These are phyloP conservation scores for Rousettus madagascariensis DNA, from an alignment of 2,797 vertebrate species.

Conservation along the genomic window DNA sequence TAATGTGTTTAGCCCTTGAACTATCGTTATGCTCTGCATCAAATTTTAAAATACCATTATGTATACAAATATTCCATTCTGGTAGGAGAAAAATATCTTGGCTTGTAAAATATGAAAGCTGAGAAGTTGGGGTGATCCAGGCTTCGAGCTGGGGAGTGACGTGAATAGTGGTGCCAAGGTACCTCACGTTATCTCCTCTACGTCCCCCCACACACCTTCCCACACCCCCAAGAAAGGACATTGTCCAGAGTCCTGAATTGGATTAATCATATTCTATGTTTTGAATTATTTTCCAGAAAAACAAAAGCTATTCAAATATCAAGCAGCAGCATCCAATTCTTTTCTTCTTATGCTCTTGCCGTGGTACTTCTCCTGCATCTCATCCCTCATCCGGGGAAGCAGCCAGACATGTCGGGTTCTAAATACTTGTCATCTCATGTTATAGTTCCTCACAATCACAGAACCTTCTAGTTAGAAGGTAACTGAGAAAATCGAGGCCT, in stretches of 20 bases:
- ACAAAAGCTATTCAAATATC: background rate
- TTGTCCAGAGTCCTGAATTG: background rate
- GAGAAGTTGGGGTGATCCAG: background rate
- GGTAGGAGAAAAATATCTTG: background rate
- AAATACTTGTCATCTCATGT: background rate
- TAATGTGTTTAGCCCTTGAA: background rate
- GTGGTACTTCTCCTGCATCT: background rate
- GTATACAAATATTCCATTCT: background rate
- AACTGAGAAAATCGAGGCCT: background rate
- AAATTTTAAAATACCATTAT: background rate
- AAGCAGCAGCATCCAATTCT: background rate
- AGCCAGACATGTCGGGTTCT: background rate
- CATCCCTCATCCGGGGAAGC: slow-evolving; percentile 6
- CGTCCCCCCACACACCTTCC: background rate
- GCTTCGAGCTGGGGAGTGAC: background rate
- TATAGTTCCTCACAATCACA: background rate
- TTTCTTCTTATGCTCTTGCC: background rate
- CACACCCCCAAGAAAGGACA: background rate
- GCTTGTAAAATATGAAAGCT: background rate
- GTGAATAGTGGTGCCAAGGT: background rate
- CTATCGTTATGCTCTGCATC: background rate
- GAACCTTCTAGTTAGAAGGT: background rate
- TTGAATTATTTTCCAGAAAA: slow-evolving; percentile 51
- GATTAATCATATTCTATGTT: background rate
- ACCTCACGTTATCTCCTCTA: background rate